A percentile compares a stretch with the other conserved stretches of the same genome.
phyloP scores from a whole-genome alignment of 1,140 invertebrate species.

The Daktulosphaira vitifoliae region DNA sequence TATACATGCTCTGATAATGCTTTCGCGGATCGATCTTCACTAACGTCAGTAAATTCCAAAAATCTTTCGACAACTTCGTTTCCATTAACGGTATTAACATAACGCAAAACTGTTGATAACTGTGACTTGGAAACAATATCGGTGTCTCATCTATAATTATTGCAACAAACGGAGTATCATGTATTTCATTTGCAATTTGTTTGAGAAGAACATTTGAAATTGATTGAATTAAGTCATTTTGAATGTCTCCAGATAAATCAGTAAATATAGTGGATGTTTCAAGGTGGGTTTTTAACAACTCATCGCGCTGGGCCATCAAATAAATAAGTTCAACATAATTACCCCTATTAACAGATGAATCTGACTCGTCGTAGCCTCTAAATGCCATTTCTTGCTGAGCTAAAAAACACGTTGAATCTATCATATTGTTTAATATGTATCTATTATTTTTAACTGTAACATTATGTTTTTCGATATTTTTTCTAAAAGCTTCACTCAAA shows the following conservation, averaged over 20 bases:
- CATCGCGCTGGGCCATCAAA: neutral
- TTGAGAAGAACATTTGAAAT: conserved; percentile 1
- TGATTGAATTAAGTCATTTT: too few species aligned
- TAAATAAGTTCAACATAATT: neutral
- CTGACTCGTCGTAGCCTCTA: neutral
- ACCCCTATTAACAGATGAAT: neutral
- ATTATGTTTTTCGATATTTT: conserved; percentile 10
- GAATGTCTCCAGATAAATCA: too few species aligned
- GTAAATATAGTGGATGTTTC: too few species aligned
- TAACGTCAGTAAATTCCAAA: neutral
- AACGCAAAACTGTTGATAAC: neutral
- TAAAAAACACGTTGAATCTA: neutral
- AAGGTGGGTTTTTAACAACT: too few species aligned
- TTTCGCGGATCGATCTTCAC: neutral
- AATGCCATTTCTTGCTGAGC: too few species aligned
- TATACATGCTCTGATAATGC: neutral
- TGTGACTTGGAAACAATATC: conserved; percentile 1
- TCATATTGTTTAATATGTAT: neutral
- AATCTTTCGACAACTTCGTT: conserved; percentile 42
- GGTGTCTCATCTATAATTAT: conserved; percentile 5
- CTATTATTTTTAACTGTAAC: conserved; percentile 3
- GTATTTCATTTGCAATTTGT: neutral
- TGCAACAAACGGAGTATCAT: neutral
- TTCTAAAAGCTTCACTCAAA: neutral
- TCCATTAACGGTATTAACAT: conserved; percentile 42